A percentile compares a stretch with the other conserved stretches of the same genome.
phyloP scores from a whole-genome alignment of 1,140 invertebrate species.

The Diachasma alloeum region DNA sequence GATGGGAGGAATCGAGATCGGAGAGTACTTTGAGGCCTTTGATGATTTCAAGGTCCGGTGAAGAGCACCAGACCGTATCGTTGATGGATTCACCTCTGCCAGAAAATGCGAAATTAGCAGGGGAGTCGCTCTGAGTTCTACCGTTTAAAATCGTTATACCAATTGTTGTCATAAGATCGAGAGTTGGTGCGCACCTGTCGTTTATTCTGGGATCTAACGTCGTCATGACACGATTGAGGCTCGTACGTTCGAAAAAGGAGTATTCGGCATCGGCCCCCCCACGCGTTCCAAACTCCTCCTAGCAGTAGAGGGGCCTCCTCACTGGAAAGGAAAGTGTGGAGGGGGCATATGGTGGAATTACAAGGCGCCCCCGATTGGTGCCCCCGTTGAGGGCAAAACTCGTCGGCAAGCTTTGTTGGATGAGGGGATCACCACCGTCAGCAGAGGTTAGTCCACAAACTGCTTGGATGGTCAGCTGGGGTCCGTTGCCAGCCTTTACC shows the following conservation, averaged over 20 bases:
- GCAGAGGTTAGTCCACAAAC: too few relatives aligned
- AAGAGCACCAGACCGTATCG: not conserved
- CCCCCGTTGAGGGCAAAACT: too few relatives aligned
- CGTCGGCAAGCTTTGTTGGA: too few relatives aligned
- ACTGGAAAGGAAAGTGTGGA: too few relatives aligned
- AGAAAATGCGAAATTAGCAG: conserved; percentile 3
- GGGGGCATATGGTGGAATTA: too few relatives aligned
- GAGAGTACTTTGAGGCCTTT: not conserved
- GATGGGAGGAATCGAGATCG: not conserved
- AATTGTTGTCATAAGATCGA: conserved; percentile 5
- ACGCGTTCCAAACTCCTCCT: conserved; percentile 13
- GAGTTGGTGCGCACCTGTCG: not conserved
- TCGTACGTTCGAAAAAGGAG: not conserved
- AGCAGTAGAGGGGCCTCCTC: not conserved
- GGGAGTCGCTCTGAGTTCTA: not conserved
- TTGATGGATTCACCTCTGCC: not conserved
- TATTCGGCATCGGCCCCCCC: not conserved
- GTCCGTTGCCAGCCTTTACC: too few relatives aligned
- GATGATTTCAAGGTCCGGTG: not conserved
- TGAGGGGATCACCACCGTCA: too few relatives aligned
- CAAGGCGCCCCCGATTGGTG: too few relatives aligned
- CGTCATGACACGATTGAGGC: not conserved
- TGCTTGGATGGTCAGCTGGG: too few relatives aligned
- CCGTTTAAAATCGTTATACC: conserved; percentile 1
- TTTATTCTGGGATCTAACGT: not conserved